Percentiles rank a stretch among this genome's conserved stretches.
Conservation (phyloP, 2,113 vertebrate genomes). For the Rana temporaria region DNA sequence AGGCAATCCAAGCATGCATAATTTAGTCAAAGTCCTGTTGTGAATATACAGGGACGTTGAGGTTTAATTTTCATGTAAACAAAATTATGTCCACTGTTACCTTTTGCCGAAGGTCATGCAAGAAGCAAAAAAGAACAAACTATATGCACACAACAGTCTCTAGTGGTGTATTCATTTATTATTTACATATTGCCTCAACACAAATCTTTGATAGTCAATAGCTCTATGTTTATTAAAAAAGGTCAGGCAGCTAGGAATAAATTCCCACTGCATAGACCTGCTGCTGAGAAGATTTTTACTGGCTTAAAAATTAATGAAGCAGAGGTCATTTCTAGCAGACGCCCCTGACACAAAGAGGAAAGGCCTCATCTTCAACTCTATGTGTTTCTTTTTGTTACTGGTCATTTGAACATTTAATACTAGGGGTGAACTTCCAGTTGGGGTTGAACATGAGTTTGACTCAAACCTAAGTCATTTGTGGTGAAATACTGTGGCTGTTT, state of each 20-base stretch:
- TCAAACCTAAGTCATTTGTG: too few relatives aligned
- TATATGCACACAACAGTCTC: neutral
- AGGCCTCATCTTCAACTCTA: neutral
- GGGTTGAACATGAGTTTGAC: too few relatives aligned
- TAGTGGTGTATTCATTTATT: constrained; percentile 51
- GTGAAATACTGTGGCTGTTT: too few relatives aligned
- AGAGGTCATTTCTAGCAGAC: constrained; percentile 24
- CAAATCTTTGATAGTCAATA: constrained; percentile 56
- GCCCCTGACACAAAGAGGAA: constrained; percentile 24
- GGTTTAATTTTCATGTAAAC: constrained; percentile 25
- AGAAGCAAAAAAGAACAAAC: constrained; percentile 22
- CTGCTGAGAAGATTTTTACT: constrained; percentile 34
- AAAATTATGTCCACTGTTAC: constrained; percentile 23
- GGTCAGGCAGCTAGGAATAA: constrained; percentile 51
- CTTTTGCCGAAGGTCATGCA: constrained; percentile 39
- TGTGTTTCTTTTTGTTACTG: constrained; percentile 34
- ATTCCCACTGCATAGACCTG: constrained; percentile 44
- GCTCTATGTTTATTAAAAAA: constrained; percentile 58
- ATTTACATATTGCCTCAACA: constrained; percentile 50
- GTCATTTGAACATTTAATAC: neutral
- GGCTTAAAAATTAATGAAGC: constrained; percentile 50
- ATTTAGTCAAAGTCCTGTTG: constrained; percentile 28
- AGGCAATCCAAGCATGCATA: neutral
- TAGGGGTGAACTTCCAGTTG: too few relatives aligned
- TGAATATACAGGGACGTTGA: constrained; percentile 19